A percentile compares a stretch with the other conserved stretches of the same genome.
Evolutionary conservation across 1,140 invertebrate genomes (phyloP).

Genomic region (Orius insidiosus): DNA sequence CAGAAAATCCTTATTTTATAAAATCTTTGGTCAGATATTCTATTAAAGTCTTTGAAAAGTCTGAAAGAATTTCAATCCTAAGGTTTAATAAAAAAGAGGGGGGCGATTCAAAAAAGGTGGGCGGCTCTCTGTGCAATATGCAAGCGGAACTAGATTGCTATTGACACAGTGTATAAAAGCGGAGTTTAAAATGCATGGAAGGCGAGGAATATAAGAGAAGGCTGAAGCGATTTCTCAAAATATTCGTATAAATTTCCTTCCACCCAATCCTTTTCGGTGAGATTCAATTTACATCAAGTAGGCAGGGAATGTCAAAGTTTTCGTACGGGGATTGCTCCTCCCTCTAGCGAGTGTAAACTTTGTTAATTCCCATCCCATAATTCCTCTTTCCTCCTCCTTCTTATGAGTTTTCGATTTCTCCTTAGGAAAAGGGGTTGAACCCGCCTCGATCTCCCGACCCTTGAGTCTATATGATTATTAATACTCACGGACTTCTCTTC

Average conservation of each 20-base stretch:
- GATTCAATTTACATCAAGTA: neutral
- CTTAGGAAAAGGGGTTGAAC: neutral
- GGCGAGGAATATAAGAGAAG: neutral
- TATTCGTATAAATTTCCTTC: no score
- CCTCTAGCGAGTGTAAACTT: neutral
- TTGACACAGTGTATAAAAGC: slow-evolving; percentile 1
- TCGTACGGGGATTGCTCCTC: neutral
- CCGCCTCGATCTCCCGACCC: neutral
- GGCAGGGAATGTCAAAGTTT: neutral
- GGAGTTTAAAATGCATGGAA: slow-evolving; percentile 6
- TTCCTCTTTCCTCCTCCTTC: neutral
- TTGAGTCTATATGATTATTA: slow-evolving; percentile 1
- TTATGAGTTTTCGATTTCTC: slow-evolving; percentile 2
- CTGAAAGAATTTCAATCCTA: neutral
- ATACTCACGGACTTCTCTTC: neutral
- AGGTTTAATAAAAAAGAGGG: neutral
- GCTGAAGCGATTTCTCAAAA: no score
- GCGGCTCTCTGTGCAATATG: no score
- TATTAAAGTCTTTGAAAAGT: neutral
- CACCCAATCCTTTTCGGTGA: no score
- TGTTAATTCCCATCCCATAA: slow-evolving; percentile 1
- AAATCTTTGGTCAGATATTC: neutral
- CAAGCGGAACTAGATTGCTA: neutral
- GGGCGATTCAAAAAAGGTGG: neutral
- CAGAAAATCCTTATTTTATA: no score